A percentile compares a stretch with the other conserved stretches of the same genome.
Conservation (phyloP, 2,888 invertebrate species). For the Hydroisotoma schaefferi region DNA sequence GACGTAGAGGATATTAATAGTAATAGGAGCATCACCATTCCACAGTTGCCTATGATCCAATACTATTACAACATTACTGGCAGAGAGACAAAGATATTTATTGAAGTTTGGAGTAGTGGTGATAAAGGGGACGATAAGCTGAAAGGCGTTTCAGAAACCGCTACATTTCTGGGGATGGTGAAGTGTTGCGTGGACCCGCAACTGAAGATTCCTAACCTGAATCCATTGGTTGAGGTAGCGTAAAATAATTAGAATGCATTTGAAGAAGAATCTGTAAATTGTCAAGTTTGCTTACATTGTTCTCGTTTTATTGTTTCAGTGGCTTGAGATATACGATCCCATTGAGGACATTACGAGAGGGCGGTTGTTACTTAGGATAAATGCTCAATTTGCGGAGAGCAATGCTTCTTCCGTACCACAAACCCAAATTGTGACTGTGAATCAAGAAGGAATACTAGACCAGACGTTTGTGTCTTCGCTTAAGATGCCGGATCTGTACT, state of each 20-base stretch:
- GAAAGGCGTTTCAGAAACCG: background rate
- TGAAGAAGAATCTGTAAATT: background rate
- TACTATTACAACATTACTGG: constrained; percentile 20
- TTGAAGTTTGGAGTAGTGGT: constrained; percentile 25
- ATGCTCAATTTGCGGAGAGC: constrained; percentile 20
- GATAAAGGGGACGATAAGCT: no score
- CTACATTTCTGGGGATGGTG: constrained; percentile 24
- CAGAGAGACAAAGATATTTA: constrained; percentile 21
- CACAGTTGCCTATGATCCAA: constrained; percentile 24
- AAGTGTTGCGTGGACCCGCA: constrained; percentile 25
- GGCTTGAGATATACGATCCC: constrained; percentile 26
- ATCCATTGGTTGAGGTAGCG: constrained; percentile 24
- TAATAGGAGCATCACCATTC: constrained; percentile 15
- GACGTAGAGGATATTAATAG: constrained; percentile 23
- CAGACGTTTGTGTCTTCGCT: no score
- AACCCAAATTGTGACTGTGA: background rate
- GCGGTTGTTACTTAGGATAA: constrained; percentile 22
- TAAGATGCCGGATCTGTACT: no score
- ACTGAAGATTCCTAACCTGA: constrained; percentile 18
- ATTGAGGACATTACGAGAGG: constrained; percentile 18
- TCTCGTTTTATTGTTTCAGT: constrained; percentile 11
- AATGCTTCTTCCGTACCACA: no score
- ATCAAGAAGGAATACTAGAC: no score
- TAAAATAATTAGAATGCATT: background rate
- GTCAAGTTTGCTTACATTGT: background rate